phyloP scores from a whole-genome alignment of 1,140 invertebrate species.

The Magallana ariakensis region DNA sequence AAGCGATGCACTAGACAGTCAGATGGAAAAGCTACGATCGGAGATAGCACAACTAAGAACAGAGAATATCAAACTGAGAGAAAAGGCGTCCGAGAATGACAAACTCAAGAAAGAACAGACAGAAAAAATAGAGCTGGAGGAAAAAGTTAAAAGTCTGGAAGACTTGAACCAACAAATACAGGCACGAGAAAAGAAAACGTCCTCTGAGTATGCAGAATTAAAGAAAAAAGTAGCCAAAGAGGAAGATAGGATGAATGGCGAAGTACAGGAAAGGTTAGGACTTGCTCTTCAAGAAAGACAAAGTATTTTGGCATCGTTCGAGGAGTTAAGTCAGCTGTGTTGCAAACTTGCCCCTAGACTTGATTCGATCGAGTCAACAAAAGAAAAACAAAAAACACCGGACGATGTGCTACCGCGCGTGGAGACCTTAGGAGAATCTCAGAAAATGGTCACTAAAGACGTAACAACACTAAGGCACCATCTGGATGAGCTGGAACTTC shows the following conservation, averaged over 20 bases:
- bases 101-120: background rate
- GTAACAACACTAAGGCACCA: constrained; percentile 44
- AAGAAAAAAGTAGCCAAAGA: constrained; percentile 38
- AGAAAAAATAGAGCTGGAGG: constrained; percentile 36
- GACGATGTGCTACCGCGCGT: background rate
- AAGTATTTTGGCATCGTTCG: constrained; percentile 38
- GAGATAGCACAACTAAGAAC: constrained; percentile 29
- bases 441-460: constrained; percentile 31
- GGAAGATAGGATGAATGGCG: constrained; percentile 9
- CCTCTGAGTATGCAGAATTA: background rate
- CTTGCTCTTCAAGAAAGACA: constrained; percentile 46
- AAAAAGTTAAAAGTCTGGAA: constrained; percentile 25
- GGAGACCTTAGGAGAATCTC: constrained; percentile 38
- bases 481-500: constrained; percentile 55
- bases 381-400: background rate
- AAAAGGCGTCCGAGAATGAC: background rate
- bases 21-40: constrained; percentile 15
- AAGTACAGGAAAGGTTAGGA: constrained; percentile 18
- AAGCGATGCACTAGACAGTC: background rate
- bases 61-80: constrained; percentile 38
- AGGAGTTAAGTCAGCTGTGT: constrained; percentile 42
- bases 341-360: constrained; percentile 37
- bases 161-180: constrained; percentile 15
- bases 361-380: constrained; percentile 25
- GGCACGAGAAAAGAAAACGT: background rate